These are phyloP conservation scores for Ferrisia virgata DNA, from an alignment of 2,888 invertebrate genomes.

Conservation along the genomic window DNA sequence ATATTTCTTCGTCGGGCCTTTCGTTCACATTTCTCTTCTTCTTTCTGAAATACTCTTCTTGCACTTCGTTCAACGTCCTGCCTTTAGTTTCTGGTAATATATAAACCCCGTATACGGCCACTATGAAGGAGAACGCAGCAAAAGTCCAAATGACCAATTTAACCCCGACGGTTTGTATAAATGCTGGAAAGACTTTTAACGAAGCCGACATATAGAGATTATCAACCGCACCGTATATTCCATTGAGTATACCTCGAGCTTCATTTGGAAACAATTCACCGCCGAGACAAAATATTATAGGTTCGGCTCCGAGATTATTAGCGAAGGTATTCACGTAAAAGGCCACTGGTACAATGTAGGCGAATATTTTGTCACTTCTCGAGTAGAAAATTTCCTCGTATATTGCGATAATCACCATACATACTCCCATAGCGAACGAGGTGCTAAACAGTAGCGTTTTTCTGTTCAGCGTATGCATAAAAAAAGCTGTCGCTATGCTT, in stretches of 20 bases:
- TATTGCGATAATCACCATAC: not conserved
- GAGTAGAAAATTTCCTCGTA: not conserved
- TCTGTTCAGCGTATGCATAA: not conserved
- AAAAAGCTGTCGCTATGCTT: conserved; percentile 9
- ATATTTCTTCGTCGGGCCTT: not conserved
- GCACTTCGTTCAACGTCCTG: conserved; percentile 45
- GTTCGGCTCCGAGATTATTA: conserved; percentile 34
- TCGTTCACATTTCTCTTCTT: not conserved
- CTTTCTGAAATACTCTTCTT: not conserved
- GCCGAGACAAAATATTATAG: conserved; percentile 39
- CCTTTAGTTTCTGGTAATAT: conserved; percentile 47
- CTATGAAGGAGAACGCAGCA: not conserved
- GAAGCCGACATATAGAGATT: not conserved
- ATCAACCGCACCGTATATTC: not conserved
- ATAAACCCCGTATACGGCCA: conserved; percentile 23
- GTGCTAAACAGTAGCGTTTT: not conserved
- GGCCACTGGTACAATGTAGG: not conserved
- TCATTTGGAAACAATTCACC: conserved; percentile 46
- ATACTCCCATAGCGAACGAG: conserved; percentile 11
- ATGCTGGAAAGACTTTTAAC: conserved; percentile 44
- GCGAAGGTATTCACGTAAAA: conserved; percentile 43
- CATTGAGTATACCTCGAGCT: conserved; percentile 21
- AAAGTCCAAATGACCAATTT: conserved; percentile 3
- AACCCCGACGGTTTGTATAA: not conserved
- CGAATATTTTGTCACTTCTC: conserved; percentile 5